phyloP scores from a whole-genome alignment of 1,140 invertebrate species.

The Drosophila erecta region DNA sequence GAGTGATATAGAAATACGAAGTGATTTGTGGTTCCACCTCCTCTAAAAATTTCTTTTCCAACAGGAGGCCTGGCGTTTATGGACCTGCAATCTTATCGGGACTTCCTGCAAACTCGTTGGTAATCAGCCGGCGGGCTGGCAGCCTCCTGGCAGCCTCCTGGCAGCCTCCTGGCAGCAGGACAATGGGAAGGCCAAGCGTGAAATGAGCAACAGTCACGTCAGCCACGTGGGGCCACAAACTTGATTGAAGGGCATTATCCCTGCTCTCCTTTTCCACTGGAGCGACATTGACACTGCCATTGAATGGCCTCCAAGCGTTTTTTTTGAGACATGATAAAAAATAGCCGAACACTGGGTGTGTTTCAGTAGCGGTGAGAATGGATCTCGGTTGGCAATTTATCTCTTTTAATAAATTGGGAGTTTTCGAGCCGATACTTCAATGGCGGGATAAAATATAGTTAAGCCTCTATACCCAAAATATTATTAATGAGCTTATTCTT shows the following conservation, averaged over 20 bases:
- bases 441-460: slow-evolving; percentile 27
- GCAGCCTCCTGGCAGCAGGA: slow-evolving; percentile 24
- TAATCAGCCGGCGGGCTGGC: slow-evolving; percentile 34
- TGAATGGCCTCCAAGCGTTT: slow-evolving; percentile 28
- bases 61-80: slow-evolving; percentile 29
- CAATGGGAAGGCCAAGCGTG: slow-evolving; percentile 50
- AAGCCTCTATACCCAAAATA: neutral
- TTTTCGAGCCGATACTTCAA: slow-evolving; percentile 35
- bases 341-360: slow-evolving; percentile 24
- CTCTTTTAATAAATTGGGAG: slow-evolving; percentile 48
- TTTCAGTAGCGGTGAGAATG: slow-evolving; percentile 20
- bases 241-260: slow-evolving; percentile 51
- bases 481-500: neutral
- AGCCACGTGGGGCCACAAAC: slow-evolving; percentile 31
- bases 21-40: slow-evolving; percentile 2
- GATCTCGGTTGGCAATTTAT: slow-evolving; percentile 30
- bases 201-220: slow-evolving; percentile 52
- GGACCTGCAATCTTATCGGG: slow-evolving; percentile 40
- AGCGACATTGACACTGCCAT: slow-evolving; percentile 38
- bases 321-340: slow-evolving; percentile 39
- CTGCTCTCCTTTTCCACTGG: slow-evolving; percentile 22
- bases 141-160: slow-evolving; percentile 4
- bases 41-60: slow-evolving; percentile 2
- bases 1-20: slow-evolving; percentile 1
- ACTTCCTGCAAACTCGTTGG: slow-evolving; percentile 41